Conservation (phyloP, 2,888 invertebrate genomes). For the Petrophora chlorosata region DNA sequence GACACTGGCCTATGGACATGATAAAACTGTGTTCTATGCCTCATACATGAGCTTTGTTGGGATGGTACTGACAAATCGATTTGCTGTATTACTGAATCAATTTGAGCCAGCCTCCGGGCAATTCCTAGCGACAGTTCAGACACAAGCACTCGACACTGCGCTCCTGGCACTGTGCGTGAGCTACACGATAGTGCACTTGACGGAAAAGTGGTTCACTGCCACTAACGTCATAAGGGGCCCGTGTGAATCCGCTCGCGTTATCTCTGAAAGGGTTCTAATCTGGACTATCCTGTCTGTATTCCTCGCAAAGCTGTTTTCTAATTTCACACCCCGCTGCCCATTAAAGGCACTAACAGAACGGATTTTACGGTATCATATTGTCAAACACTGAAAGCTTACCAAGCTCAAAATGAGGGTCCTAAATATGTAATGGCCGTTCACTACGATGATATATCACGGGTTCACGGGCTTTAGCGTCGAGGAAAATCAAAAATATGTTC, state of each 20-base stretch:
- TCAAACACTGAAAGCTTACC: conserved; percentile 28
- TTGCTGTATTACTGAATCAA: too few relatives aligned
- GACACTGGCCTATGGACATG: too few relatives aligned
- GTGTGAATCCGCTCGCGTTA: conserved; percentile 29
- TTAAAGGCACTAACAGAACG: conserved; percentile 43
- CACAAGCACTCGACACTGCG: background rate
- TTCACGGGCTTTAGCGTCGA: conserved; percentile 2
- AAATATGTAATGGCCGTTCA: conserved; percentile 29
- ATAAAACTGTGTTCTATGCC: too few relatives aligned
- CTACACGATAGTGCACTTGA: conserved; percentile 2
- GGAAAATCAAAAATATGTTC: conserved; percentile 11
- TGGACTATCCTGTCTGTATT: conserved; percentile 41
- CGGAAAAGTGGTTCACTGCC: background rate
- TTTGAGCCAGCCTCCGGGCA: background rate
- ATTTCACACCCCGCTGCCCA: conserved; percentile 56
- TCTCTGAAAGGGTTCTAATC: conserved; percentile 45
- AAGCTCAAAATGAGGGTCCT: conserved; percentile 23
- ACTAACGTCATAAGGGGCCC: background rate
- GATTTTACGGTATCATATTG: conserved; percentile 40
- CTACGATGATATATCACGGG: conserved; percentile 17
- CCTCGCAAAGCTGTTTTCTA: conserved; percentile 53
- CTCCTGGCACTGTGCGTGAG: background rate
- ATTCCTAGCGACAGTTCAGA: too few relatives aligned
- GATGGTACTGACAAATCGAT: too few relatives aligned
- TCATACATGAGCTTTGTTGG: too few relatives aligned